phyloP scores from a whole-genome alignment of 2,113 vertebrate genomes.

The Jaculus jaculus region DNA sequence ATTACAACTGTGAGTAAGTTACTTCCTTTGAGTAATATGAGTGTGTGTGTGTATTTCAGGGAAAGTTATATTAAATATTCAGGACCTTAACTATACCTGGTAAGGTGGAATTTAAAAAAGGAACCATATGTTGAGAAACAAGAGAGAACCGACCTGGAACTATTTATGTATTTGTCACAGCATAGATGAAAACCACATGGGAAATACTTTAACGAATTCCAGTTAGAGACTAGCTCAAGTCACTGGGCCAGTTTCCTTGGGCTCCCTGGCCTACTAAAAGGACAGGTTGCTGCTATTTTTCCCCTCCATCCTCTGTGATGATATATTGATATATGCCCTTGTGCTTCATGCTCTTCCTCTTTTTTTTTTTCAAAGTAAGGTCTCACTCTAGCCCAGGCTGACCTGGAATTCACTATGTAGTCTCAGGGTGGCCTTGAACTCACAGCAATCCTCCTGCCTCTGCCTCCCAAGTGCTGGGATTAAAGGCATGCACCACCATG shows the following conservation, averaged over 20 bases:
- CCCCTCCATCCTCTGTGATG: background rate
- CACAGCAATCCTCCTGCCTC: no score
- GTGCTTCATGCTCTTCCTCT: background rate
- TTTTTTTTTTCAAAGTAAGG: no score
- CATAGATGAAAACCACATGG: background rate
- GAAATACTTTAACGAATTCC: background rate
- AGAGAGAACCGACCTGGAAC: background rate
- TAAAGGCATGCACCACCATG: no score
- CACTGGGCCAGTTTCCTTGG: background rate
- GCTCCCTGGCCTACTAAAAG: background rate
- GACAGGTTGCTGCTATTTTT: background rate
- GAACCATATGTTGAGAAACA: background rate
- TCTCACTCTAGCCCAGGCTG: no score
- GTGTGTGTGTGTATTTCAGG: background rate
- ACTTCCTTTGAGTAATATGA: slow-evolving; percentile 70
- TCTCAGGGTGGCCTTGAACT: no score
- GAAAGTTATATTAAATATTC: background rate
- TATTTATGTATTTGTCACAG: background rate
- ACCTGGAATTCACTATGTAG: no score
- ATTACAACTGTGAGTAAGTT: slow-evolving; percentile 40
- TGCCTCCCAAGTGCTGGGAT: no score
- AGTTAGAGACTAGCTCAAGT: background rate
- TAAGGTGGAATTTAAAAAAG: background rate
- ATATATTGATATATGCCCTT: background rate
- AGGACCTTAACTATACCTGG: background rate